Percentiles rank a stretch among this genome's conserved stretches.
Evolutionary conservation across 2,888 invertebrate species (phyloP).

Genomic region (Bugulina stolonifera): DNA sequence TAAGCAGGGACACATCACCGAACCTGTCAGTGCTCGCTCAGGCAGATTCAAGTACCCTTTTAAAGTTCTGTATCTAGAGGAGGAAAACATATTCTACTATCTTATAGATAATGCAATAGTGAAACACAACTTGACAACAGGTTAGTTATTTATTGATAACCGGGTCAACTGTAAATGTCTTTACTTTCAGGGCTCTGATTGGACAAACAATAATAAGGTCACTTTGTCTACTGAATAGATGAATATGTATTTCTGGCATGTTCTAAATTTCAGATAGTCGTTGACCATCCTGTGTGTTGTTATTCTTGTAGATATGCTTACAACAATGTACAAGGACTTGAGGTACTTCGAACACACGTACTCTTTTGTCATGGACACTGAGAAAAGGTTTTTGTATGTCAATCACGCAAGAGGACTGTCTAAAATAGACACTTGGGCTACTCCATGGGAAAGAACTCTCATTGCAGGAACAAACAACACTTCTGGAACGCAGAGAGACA

Average conservation of each 20-base stretch:
- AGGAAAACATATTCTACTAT: not conserved
- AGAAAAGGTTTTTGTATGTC: not conserved
- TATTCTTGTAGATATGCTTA: too few relatives aligned
- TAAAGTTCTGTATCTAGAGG: not conserved
- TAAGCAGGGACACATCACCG: not conserved
- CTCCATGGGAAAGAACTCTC: not conserved
- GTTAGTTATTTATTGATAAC: too few relatives aligned
- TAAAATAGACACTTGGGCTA: not conserved
- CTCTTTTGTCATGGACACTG: not conserved
- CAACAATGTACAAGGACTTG: not conserved
- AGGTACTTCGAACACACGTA: not conserved
- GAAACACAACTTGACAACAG: not conserved
- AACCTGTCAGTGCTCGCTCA: not conserved
- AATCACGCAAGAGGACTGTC: not conserved
- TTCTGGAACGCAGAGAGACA: too few relatives aligned
- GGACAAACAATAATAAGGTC: too few relatives aligned
- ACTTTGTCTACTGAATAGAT: too few relatives aligned
- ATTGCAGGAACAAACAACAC: not conserved
- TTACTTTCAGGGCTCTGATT: too few relatives aligned
- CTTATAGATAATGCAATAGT: not conserved
- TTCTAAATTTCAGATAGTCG: too few relatives aligned
- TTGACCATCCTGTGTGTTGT: too few relatives aligned
- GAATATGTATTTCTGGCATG: too few relatives aligned
- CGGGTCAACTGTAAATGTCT: too few relatives aligned
- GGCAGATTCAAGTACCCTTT: not conserved